Evolutionary conservation across 2,797 vertebrate species (phyloP).

Genomic region (Epinephelus malabaricus): DNA sequence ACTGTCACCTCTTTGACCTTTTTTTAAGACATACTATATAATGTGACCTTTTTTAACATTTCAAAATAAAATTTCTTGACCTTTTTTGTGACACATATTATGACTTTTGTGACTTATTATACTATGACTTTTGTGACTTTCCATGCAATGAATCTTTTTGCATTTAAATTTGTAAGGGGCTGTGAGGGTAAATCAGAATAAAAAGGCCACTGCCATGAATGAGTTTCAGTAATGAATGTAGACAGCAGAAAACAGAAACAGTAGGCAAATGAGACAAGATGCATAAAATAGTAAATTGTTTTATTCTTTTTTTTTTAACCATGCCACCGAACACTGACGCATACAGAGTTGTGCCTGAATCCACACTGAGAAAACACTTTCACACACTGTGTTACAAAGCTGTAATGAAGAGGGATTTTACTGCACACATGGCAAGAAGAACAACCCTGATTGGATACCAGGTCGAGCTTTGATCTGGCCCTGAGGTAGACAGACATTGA

Average conservation of each 20-base stretch:
- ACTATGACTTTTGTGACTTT: no score
- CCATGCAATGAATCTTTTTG: no score
- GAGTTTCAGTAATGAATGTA: background rate
- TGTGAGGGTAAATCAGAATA: background rate
- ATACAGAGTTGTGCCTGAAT: slow-evolving; percentile 95
- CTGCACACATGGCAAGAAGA: slow-evolving; percentile 88
- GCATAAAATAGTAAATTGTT: slow-evolving; percentile 91
- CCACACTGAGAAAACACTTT: slow-evolving; percentile 90
- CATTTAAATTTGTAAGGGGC: no score
- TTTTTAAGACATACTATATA: no score
- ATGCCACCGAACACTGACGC: slow-evolving; percentile 96
- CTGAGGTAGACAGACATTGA: slow-evolving; percentile 99
- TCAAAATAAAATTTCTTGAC: no score
- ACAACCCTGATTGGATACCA: slow-evolving; percentile 94
- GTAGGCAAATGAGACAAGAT: slow-evolving; percentile 84
- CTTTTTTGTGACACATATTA: no score
- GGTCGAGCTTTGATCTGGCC: slow-evolving; percentile 94
- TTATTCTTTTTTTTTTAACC: slow-evolving; percentile 87
- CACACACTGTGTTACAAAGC: slow-evolving; percentile 88
- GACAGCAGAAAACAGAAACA: slow-evolving; percentile 43
- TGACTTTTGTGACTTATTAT: no score
- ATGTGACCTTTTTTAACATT: no score
- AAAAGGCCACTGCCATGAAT: background rate
- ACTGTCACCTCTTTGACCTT: no score
- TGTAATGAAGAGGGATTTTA: slow-evolving; percentile 87